Evolutionary conservation across 53 echinoderm and acorn worm genomes (phyloP).

Genomic region (Arbacia lixula): DNA sequence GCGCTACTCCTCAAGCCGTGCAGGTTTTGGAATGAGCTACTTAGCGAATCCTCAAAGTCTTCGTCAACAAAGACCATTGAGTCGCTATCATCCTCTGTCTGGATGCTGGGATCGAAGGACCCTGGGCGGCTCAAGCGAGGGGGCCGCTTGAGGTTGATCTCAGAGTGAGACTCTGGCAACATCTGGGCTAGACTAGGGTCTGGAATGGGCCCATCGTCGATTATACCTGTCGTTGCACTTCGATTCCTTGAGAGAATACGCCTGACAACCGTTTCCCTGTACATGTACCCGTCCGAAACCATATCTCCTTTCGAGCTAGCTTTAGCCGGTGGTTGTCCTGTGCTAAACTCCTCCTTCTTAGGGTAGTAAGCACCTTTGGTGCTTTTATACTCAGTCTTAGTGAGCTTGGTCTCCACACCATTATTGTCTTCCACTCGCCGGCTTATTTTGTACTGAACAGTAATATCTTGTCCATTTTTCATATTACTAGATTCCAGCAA

Average conservation of each 20-base stretch:
- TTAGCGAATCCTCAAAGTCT: conserved; percentile 75
- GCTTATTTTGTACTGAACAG: conserved; percentile 14
- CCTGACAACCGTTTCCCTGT: conserved; percentile 21
- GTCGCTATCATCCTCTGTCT: conserved; percentile 81
- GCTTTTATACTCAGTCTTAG: conserved; percentile 39
- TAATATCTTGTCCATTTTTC: conserved; percentile 46
- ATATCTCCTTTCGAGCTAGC: conserved; percentile 26
- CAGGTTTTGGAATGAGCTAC: conserved; percentile 76
- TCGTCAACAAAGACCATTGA: conserved; percentile 86
- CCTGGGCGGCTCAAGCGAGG: conserved; percentile 67
- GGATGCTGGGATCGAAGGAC: conserved; percentile 77
- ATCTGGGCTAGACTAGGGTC: conserved; percentile 62
- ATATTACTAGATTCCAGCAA: conserved; percentile 49
- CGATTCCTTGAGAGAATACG: conserved; percentile 56
- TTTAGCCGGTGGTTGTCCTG: conserved; percentile 2
- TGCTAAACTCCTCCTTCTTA: conserved; percentile 42
- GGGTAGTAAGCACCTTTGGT: conserved; percentile 50
- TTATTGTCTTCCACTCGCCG: conserved; percentile 2
- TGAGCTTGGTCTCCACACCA: conserved; percentile 16
- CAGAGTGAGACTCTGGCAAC: conserved; percentile 62
- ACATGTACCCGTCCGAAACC: conserved; percentile 1
- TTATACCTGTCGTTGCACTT: conserved; percentile 66
- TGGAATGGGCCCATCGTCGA: conserved; percentile 70
- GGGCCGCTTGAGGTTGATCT: conserved; percentile 53
- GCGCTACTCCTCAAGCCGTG: conserved; percentile 83